phyloP scores from a whole-genome alignment of 2,888 invertebrate species.

The Nemurella pictetii region DNA sequence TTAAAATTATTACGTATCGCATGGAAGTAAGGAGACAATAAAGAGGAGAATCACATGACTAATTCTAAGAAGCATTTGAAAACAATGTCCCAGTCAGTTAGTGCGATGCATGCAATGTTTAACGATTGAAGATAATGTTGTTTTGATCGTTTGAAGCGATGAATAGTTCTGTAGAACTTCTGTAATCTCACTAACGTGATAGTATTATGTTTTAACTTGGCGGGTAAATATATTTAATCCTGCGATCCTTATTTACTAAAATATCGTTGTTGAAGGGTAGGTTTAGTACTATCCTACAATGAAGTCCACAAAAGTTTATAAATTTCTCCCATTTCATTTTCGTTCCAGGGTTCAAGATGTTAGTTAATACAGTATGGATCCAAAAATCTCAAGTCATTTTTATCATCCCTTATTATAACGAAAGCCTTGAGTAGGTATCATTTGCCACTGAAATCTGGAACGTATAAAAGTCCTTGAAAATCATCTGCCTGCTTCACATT shows the following conservation, averaged over 20 bases:
- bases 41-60: slow-evolving; percentile 14
- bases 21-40: not conserved
- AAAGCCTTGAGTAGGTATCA: not conserved
- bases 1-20: slow-evolving; percentile 30
- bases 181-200: not conserved
- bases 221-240: not conserved
- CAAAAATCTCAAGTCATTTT: not conserved
- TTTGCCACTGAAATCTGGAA: not conserved
- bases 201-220: not conserved
- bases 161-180: not conserved
- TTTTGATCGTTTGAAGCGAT: not conserved
- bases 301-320: too few relatives aligned
- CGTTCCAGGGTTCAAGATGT: too few relatives aligned
- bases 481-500: not conserved
- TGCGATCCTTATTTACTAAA: too few relatives aligned
- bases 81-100: slow-evolving; percentile 16
- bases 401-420: not conserved
- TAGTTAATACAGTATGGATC: too few relatives aligned
- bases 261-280: too few relatives aligned
- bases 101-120: not conserved
- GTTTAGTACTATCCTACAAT: too few relatives aligned
- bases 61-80: slow-evolving; percentile 18
- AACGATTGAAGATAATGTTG: slow-evolving; percentile 1
- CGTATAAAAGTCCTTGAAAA: not conserved
- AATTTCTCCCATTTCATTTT: too few relatives aligned